Conservation (phyloP, 2,888 invertebrate species). For the Maniola hyperantus region DNA sequence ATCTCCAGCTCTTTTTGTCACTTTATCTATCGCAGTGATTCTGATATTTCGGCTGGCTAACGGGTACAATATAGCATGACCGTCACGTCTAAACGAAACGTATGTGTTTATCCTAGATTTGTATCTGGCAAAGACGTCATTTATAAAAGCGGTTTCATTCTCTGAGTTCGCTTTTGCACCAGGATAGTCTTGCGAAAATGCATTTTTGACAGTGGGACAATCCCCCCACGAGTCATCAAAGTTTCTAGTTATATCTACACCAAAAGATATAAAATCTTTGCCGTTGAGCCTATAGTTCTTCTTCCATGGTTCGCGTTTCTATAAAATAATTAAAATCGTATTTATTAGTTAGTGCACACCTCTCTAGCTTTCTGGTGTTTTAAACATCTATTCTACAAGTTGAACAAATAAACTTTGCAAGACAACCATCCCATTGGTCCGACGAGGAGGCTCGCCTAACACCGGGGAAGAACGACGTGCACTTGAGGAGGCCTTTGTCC, state of each 20-base stretch:
- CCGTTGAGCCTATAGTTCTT: slow-evolving; percentile 55
- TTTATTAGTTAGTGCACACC: no score
- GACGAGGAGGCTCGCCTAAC: no score
- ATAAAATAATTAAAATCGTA: slow-evolving; percentile 26
- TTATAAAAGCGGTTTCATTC: slow-evolving; percentile 84
- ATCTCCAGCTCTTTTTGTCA: slow-evolving; percentile 52
- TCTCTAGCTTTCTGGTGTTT: no score
- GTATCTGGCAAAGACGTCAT: slow-evolving; percentile 77
- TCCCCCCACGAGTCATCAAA: slow-evolving; percentile 61
- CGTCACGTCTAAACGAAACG: slow-evolving; percentile 88
- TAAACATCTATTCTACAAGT: no score
- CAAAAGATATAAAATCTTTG: slow-evolving; percentile 50
- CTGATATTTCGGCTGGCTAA: slow-evolving; percentile 75
- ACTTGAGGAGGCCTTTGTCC: no score
- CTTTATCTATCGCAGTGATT: slow-evolving; percentile 33
- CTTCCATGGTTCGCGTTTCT: slow-evolving; percentile 52
- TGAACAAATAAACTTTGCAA: no score
- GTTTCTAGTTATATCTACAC: slow-evolving; percentile 69
- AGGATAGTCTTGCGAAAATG: slow-evolving; percentile 70
- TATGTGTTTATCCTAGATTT: slow-evolving; percentile 83
- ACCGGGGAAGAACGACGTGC: no score
- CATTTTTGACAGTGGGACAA: slow-evolving; percentile 49
- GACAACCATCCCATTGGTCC: no score
- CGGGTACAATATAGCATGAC: slow-evolving; percentile 85
- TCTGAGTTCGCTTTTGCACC: slow-evolving; percentile 84